Conservation (phyloP, 2,113 vertebrate species). For the Machaerirhynchus nigripectus region DNA sequence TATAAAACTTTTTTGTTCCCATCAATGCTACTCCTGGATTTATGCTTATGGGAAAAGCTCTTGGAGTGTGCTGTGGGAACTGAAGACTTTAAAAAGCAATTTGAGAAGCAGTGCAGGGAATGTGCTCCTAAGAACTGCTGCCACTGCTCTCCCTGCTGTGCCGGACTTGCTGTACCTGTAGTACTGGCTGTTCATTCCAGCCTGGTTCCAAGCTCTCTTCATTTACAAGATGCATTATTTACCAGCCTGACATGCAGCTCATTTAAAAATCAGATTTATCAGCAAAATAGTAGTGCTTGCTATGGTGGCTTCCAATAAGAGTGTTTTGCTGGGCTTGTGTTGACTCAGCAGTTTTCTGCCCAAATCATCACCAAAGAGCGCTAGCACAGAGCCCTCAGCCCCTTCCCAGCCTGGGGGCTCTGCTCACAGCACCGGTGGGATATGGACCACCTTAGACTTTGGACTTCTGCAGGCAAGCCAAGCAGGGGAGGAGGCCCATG, state of each 20-base stretch:
- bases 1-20: background rate
- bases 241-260: background rate
- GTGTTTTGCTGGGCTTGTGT: background rate
- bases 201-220: background rate
- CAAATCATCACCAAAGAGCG: background rate
- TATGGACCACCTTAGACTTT: accelerated
- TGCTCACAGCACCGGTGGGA: accelerated
- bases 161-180: background rate
- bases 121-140: background rate
- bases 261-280: constrained; percentile 50
- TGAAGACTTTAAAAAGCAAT: background rate
- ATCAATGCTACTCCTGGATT: background rate
- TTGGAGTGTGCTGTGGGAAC: background rate
- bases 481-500: background rate
- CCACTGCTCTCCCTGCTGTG: background rate
- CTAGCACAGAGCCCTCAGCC: background rate
- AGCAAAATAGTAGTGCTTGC: background rate
- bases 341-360: background rate
- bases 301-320: background rate
- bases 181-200: background rate
- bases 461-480: background rate
- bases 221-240: constrained; percentile 42
- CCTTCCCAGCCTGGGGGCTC: background rate
- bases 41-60: background rate
- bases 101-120: background rate